Evolutionary conservation across 2,113 vertebrate genomes (phyloP).

Genomic region (Mesitornis unicolor): DNA sequence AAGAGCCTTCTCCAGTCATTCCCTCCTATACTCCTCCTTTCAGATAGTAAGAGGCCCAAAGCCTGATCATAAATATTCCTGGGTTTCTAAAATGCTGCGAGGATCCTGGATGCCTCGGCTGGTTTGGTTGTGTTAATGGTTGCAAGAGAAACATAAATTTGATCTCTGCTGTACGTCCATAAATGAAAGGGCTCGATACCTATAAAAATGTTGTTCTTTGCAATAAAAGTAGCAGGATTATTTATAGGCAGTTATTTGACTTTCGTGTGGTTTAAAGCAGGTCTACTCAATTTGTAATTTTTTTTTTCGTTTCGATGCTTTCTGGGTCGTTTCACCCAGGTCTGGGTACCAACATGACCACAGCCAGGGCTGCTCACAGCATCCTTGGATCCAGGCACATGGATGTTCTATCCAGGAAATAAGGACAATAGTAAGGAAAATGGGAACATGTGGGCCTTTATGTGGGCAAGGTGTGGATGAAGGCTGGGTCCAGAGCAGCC

Average conservation of each 20-base stretch:
- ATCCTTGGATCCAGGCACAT: not conserved
- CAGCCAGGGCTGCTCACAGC: fast-evolving
- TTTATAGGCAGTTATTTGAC: not conserved
- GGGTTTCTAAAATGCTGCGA: not conserved
- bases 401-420: not conserved
- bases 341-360: fast-evolving
- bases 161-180: not conserved
- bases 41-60: not conserved
- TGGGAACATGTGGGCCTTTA: fast-evolving
- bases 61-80: conserved; percentile 8
- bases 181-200: not conserved
- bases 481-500: not conserved
- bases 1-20: not conserved
- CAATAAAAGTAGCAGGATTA: not conserved
- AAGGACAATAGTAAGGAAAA: not conserved
- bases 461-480: too few relatives aligned
- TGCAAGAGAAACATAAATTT: conserved; percentile 3
- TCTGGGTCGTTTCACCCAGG: not conserved
- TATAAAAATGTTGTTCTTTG: not conserved
- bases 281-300: not conserved
- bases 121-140: not conserved
- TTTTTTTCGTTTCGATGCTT: too few relatives aligned
- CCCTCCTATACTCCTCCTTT: not conserved
- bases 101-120: not conserved
- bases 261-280: not conserved